These are phyloP conservation scores for Brotogeris chrysoptera DNA, from an alignment of 2,797 vertebrate genomes.

Conservation along the genomic window DNA sequence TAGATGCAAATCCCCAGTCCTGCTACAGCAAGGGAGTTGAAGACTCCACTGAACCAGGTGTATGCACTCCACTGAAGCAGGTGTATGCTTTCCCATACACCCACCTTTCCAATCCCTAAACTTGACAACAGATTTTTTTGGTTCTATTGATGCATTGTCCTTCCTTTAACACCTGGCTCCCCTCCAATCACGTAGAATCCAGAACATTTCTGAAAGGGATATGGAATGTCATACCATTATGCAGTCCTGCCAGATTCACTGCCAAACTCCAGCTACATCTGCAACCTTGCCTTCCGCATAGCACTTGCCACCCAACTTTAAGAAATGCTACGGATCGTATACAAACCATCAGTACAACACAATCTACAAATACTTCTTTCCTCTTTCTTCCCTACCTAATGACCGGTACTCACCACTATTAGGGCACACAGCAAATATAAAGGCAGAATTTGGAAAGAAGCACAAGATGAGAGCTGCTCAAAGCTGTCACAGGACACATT, in stretches of 20 bases:
- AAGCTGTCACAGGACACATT: neutral
- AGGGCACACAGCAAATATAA: neutral
- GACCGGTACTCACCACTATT: neutral
- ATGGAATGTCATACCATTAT: neutral
- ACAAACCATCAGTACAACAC: neutral
- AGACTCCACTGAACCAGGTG: neutral
- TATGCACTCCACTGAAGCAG: neutral
- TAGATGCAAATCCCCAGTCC: neutral
- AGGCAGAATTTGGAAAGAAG: neutral
- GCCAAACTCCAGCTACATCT: neutral
- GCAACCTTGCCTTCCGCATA: accelerated
- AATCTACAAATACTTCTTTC: neutral
- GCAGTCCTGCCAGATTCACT: neutral
- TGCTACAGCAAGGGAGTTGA: neutral
- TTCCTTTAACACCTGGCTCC: neutral
- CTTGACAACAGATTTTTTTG: neutral
- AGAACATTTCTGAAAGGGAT: neutral
- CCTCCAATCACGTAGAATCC: neutral
- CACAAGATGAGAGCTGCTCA: neutral
- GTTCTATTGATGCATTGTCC: neutral
- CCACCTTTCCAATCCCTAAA: neutral
- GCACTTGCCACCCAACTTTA: neutral
- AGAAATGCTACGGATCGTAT: neutral
- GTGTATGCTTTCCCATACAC: neutral
- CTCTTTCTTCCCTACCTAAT: neutral